These are phyloP conservation scores for Periphyllus acericola DNA, from an alignment of 2,888 invertebrate genomes.

Conservation along the genomic window DNA sequence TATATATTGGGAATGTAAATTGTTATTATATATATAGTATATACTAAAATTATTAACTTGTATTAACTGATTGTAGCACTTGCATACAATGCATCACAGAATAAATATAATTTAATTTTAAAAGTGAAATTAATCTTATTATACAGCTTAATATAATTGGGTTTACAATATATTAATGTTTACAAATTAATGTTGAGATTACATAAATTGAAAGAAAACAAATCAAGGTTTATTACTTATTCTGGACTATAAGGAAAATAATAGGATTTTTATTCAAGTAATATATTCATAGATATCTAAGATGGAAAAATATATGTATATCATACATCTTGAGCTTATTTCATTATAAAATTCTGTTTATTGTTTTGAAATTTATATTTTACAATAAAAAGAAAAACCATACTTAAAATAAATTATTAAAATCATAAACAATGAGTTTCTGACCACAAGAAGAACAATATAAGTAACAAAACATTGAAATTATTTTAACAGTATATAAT, in stretches of 20 bases:
- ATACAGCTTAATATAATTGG: neutral
- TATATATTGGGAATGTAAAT: conserved; percentile 43
- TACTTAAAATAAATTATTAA: conserved; percentile 15
- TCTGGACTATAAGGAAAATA: neutral
- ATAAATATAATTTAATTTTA: neutral
- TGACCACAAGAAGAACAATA: conserved; percentile 7
- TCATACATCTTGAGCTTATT: conserved; percentile 42
- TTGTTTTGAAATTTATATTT: conserved; percentile 20
- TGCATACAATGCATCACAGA: conserved; percentile 41
- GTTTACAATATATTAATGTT: neutral
- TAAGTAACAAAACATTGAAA: neutral
- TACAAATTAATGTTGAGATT: conserved; percentile 7
- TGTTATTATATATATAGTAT: conserved; percentile 7
- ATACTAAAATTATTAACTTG: neutral
- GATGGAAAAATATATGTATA: conserved; percentile 26
- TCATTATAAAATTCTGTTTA: conserved; percentile 20
- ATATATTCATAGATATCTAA: conserved; percentile 12
- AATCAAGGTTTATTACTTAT: neutral
- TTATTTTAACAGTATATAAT: conserved; percentile 12
- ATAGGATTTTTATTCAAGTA: conserved; percentile 1
- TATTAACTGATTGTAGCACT: conserved; percentile 11
- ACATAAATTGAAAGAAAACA: neutral
- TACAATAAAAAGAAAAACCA: conserved; percentile 20
- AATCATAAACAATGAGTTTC: conserved; percentile 4
- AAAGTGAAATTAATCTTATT: neutral